These are phyloP conservation scores for Lomographa bimaculata DNA, from an alignment of 2,888 invertebrate genomes.

Conservation along the genomic window DNA sequence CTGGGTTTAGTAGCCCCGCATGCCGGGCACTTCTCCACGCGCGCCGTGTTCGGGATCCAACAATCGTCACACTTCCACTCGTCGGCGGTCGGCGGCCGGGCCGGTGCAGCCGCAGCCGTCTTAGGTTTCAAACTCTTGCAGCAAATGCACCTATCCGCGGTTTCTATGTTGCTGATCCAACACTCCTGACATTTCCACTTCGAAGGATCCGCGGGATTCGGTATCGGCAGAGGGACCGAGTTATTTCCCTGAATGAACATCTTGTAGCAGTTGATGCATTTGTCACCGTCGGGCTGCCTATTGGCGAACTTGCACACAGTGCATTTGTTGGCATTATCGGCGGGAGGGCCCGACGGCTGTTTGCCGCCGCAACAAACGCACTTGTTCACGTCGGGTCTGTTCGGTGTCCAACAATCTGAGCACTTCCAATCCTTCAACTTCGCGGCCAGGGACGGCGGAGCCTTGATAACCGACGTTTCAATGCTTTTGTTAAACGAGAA, in stretches of 20 bases:
- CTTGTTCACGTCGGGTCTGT: conserved; percentile 47
- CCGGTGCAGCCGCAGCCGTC: conserved; percentile 1
- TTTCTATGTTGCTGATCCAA: conserved; percentile 50
- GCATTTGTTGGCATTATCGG: conserved; percentile 37
- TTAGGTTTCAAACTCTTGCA: conserved; percentile 47
- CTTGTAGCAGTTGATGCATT: conserved; percentile 50
- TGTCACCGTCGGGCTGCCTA: conserved; percentile 37
- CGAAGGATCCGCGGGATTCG: conserved; percentile 27
- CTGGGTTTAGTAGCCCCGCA: too few species aligned
- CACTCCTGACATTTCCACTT: conserved; percentile 60
- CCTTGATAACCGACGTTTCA: conserved; percentile 6
- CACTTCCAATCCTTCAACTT: conserved; percentile 39
- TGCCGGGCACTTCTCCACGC: conserved; percentile 51
- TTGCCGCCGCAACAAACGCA: conserved; percentile 56
- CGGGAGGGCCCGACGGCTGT: conserved; percentile 25
- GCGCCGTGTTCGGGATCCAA: conserved; percentile 52
- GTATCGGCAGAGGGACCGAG: conserved; percentile 1
- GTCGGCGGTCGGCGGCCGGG: background rate
- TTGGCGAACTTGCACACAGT: conserved; percentile 45
- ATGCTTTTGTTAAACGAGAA: conserved; percentile 8
- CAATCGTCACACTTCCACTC: conserved; percentile 50
- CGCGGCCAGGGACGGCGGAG: conserved; percentile 1
- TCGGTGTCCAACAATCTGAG: conserved; percentile 52
- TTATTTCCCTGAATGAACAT: conserved; percentile 15
- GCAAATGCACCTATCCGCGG: conserved; percentile 47